Base-by-base conservation (phyloP, 64 coral and sea anemone genomes). In the Pachyseris speciosa region DNA sequence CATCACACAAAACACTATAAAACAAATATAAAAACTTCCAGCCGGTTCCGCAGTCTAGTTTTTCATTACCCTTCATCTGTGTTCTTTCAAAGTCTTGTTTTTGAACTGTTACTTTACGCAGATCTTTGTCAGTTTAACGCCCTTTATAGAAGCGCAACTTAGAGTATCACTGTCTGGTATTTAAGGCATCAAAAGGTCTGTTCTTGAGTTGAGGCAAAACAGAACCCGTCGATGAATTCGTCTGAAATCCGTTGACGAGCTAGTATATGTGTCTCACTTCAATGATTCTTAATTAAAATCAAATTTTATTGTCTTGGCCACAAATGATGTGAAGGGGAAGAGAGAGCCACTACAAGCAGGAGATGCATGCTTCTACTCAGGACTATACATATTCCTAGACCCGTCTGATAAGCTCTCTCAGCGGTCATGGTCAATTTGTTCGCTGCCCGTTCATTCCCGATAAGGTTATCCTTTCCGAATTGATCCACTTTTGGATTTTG, bases 361-460 rank as follows among this genome's bases (percentile, higher is more conserved):
- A 52, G 7, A 20, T 79, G 6, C 11, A 9, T 58, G 17, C 22
- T 19, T 36, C 36, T 57, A 55, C 16, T 55, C 0, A 3, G 20
- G 10, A 4, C 3, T 16, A 50, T 22, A 71, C 45, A 49, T 50
- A 9, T 45, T 25, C 1, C 13, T 61, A 79, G 53, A 41, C 51
- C 4, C 20, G 8, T 22, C 19, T 25, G 31, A 51, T 51, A 16
- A 17, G 26, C 4, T 48, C 32, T 81, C 16, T 34, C 5, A 27
- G 53, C 77, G 34, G 49, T 81, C 52, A 81, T 41, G 20, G 3
- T n/a, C 34, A 81, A 81, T 81, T 81, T 81, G 77, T 81, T 63
- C 77, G 52, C 51, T 81, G 20, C 16, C n/a, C 20, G 50, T 53
- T 63, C 40, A 81, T 81, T 81, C 33, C 74, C 77, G 77, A 81